Evolutionary conservation across 2,113 vertebrate genomes (phyloP), one percentile per base, ranked within the genome.

Genomic region (Ptyas mucosa): DNA sequence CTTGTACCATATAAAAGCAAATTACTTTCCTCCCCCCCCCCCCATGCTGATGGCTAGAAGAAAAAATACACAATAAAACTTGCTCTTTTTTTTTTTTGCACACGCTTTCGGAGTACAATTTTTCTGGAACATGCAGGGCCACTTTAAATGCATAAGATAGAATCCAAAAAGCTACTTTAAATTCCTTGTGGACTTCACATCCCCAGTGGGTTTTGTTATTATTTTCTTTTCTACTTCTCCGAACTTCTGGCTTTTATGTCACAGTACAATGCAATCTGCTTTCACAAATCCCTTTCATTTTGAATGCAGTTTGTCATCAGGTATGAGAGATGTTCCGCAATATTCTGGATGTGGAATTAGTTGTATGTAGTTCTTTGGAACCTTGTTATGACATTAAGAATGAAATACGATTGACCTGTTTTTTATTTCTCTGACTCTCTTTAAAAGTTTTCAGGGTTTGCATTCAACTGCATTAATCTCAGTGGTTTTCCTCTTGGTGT

Each of bases 401-500:
- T 12, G 43, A 85, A 64, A 54, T 55, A 9, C 21, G 5, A 29
- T 29, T 89, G 5, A 29, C 24, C 10, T 55, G 21, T 24, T 61
- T 46, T 58, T 20, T 52, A 85, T 86, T 39, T 51, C 14, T 86
- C 61, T 90, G 21, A 43, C 5, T 61, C 54, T 15, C 54, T 85
- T 89, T 89, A 55, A 52, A 29, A 58, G 5, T 18, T 46, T 81
- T 51, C 23, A 85, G 64, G 58, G 11, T 93, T 93, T 91, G 91
- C 69, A 12, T 90, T 54, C 87, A 24, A 21, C 75, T 94, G 55
- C 34, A 53, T 93, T 95, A 89, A 14, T 95, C 92, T 94, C 87
- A 93, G 93, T 92, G 95, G 85, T 96, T 94, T 96, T 93, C 81
- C 95, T 94, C 96, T 90, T 95, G 90, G 92, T 92, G 93, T 94